Evolutionary conservation across 2,113 vertebrate genomes (phyloP).

Genomic region (Daboia siamensis): DNA sequence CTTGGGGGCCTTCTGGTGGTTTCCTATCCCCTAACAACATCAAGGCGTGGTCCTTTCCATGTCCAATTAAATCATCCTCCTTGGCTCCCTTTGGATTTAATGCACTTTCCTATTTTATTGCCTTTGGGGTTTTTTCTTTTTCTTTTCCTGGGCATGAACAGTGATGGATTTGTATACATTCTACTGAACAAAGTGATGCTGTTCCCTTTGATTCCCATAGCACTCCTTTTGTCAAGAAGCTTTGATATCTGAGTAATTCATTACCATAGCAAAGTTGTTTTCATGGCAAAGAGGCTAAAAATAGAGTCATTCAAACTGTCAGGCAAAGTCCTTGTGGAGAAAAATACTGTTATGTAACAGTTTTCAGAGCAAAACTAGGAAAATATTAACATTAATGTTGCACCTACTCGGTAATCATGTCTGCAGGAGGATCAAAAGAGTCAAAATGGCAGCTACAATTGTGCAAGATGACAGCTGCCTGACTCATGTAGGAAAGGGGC

Average conservation of each 20-base stretch:
- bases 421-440: not conserved
- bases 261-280: slow-evolving; percentile 53
- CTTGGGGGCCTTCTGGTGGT: not conserved
- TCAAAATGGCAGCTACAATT: not conserved
- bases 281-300: slow-evolving; percentile 49
- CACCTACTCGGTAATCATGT: not conserved
- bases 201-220: not conserved
- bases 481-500: not conserved
- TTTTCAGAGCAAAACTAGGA: not conserved
- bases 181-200: not conserved
- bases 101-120: not conserved
- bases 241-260: slow-evolving; percentile 47
- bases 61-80: not conserved
- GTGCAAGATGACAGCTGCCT: not conserved
- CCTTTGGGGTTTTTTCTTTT: slow-evolving; percentile 16
- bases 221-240: not conserved
- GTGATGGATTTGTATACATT: not conserved
- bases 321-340: slow-evolving; percentile 2
- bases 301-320: not conserved
- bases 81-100: slow-evolving; percentile 10
- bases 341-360: slow-evolving; percentile 10
- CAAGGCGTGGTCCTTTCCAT: not conserved
- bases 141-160: slow-evolving; percentile 32
- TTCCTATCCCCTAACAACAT: not conserved
- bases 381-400: not conserved